Conservation (phyloP, 1,140 invertebrate species). For the Berghia stephanieae region DNA sequence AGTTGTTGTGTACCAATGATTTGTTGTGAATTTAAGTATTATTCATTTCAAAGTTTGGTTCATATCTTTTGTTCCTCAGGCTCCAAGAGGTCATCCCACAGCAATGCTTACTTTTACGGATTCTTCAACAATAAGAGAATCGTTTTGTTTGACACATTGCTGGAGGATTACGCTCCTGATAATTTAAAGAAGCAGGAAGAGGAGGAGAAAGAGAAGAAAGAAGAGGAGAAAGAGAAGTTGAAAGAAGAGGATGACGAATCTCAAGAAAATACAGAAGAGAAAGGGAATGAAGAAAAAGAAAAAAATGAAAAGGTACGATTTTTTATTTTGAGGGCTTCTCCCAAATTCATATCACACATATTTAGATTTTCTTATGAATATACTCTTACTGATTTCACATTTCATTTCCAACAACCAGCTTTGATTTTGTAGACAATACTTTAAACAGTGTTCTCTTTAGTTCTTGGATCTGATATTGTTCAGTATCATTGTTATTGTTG, state of each 20-base stretch:
- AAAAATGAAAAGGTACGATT: constrained; percentile 25
- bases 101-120: constrained; percentile 98
- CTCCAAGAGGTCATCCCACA: constrained; percentile 94
- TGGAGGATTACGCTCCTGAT: constrained; percentile 74
- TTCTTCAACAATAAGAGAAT: constrained; percentile 97
- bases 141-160: constrained; percentile 96
- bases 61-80: constrained; percentile 67
- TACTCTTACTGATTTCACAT: too few species aligned
- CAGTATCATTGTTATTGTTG: too few species aligned
- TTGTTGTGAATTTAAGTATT: too few species aligned
- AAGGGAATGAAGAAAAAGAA: constrained; percentile 19
- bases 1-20: too few species aligned
- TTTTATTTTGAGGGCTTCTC: too few species aligned
- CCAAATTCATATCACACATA: too few species aligned
- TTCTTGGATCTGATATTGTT: too few species aligned
- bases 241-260: constrained; percentile 35
- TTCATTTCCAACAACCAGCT: too few species aligned
- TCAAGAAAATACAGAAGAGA: constrained; percentile 27
- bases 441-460: too few species aligned
- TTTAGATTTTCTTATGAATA: too few species aligned
- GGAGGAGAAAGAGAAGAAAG: constrained; percentile 28
- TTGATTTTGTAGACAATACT: too few species aligned
- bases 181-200: constrained; percentile 48
- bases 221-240: not conserved
- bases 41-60: too few species aligned